Percentiles rank a stretch among this genome's conserved stretches.
phyloP scores from a whole-genome alignment of 2,113 vertebrate species.

The Pelvicachromis taeniatus region DNA sequence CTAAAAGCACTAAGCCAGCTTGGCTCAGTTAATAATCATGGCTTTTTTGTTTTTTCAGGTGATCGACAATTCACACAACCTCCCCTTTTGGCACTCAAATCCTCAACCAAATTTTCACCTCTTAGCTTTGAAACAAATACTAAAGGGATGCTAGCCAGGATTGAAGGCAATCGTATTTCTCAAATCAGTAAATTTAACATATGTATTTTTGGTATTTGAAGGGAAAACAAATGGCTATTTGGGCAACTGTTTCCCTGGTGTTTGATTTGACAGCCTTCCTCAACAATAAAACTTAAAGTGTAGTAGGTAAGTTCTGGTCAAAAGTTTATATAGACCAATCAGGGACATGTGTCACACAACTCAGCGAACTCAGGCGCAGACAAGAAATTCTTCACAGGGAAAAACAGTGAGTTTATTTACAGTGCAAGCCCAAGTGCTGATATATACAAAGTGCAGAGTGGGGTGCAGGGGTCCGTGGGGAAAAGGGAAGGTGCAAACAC shows the following conservation, averaged over 20 bases:
- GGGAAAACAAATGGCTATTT: background rate
- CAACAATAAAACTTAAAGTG: background rate
- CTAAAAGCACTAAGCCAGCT: slow-evolving; percentile 42
- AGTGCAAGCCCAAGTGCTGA: no score
- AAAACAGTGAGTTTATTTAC: no score
- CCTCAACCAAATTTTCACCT: slow-evolving; percentile 10
- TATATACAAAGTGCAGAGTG: no score
- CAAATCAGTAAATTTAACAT: background rate
- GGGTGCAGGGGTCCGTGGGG: no score
- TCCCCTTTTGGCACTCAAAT: slow-evolving; percentile 5
- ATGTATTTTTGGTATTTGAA: background rate
- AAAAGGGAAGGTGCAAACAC: no score
- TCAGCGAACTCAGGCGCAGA: no score
- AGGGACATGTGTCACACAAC: background rate
- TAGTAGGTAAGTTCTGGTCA: background rate
- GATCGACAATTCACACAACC: background rate
- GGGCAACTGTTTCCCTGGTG: background rate
- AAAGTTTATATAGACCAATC: background rate
- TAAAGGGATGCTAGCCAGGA: background rate
- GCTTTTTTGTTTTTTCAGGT: background rate
- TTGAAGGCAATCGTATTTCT: background rate
- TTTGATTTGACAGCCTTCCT: slow-evolving; percentile 1
- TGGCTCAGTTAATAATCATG: slow-evolving; percentile 30
- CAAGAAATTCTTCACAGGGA: no score
- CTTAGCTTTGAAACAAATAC: slow-evolving; percentile 12